Evolutionary conservation across 2,888 invertebrate genomes (phyloP), one percentile per base, ranked within the genome.

Genomic region (Macrosoma leucophasiata): DNA sequence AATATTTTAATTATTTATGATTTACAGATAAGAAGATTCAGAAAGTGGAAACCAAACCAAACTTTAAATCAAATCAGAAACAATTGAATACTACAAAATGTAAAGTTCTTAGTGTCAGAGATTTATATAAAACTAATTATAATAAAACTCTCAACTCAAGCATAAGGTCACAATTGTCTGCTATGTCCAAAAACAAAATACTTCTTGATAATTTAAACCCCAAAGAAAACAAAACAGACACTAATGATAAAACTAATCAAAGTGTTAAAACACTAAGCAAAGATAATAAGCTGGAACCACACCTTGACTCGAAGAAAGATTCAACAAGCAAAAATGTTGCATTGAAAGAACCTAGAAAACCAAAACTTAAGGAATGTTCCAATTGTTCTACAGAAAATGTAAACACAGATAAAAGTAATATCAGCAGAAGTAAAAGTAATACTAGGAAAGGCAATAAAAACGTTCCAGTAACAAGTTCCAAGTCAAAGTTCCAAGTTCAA

Each of bases 251-350:
- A 20, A 18, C 4, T 7, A 22, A 14, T 2, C 18, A 17, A 13
- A 30, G 8, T 15, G 13, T 13, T 1, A 17, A 14, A 12, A 26
- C 23, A 31, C 24, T 8, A 13, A 17, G 14, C 19, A 36, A 20
- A 12, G 18, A 33, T 29, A 23, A 22, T 29, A 19, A 7, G 14
- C 12, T 13, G 25, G 9, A 7, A 40, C 32, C 19, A 23, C 18
- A 21, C 33, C 36, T 11, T 22, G 36, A 25, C 23, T 33, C 15
- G 33, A 32, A 24, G 14, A 29, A 2, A 32, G 40, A 3, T 11
- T 35, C 1, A 39, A 35, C 15, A 14, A 35, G 20, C 34, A 35
- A 31, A 35, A 13, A 11, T 23, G 33, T 19, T 18, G n/a, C 10
- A 32, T n/a, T 17, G 25, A 31, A 25, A 32, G 9, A 13, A 32